A percentile compares a stretch with the other conserved stretches of the same genome.
phyloP scores from a whole-genome alignment of 1,140 invertebrate genomes.

The Solen grandis region DNA sequence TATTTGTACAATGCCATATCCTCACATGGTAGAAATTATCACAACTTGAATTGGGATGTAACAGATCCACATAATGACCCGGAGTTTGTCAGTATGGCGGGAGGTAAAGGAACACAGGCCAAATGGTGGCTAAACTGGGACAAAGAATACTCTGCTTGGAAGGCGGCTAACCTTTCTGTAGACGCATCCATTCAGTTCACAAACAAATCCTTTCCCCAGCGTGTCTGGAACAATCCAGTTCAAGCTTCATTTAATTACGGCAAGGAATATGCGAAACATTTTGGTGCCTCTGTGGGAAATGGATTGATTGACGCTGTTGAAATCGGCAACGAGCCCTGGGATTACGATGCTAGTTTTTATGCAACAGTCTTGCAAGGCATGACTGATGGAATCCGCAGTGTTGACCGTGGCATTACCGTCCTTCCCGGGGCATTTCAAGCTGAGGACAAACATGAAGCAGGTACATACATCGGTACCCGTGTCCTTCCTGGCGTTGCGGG shows the following conservation, averaged over 20 bases:
- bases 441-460: constrained; percentile 49
- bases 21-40: constrained; percentile 68
- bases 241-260: constrained; percentile 61
- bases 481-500: constrained; percentile 48
- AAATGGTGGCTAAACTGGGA: constrained; percentile 71
- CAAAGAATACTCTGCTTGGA: constrained; percentile 64
- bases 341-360: constrained; percentile 67
- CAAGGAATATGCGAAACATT: constrained; percentile 62
- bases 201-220: constrained; percentile 53
- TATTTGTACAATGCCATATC: constrained; percentile 62
- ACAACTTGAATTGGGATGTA: constrained; percentile 70
- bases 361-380: constrained; percentile 61
- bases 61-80: constrained; percentile 61
- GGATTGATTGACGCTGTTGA: constrained; percentile 63
- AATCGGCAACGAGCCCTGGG: constrained; percentile 71
- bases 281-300: constrained; percentile 64
- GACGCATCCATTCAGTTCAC: constrained; percentile 67
- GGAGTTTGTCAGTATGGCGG: constrained; percentile 61
- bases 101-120: constrained; percentile 62
- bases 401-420: constrained; percentile 58
- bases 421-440: constrained; percentile 69
- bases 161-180: constrained; percentile 54
- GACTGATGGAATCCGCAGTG: constrained; percentile 57
- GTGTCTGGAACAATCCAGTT: constrained; percentile 59
- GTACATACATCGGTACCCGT: constrained; percentile 69